Evolutionary conservation across 2,797 vertebrate species (phyloP), one percentile per base, ranked within the genome.

Genomic region (Gymnodraco acuticeps): DNA sequence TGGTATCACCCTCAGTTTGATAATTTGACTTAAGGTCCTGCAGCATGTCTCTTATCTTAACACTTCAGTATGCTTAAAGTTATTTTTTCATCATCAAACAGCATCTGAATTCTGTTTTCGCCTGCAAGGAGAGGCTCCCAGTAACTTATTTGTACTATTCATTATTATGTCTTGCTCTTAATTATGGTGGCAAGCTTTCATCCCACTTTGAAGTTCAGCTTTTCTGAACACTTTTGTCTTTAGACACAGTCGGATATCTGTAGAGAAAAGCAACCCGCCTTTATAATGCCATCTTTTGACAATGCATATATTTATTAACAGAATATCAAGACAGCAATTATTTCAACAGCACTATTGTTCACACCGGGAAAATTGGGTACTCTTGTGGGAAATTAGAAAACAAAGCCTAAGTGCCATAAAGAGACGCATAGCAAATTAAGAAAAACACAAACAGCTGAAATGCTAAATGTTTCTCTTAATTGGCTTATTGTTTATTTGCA

Each of bases 191-290:
- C 20, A 19, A 16, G 15, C 53, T 23, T 38, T 53, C n/a, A 42
- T 38, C 17, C 31, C 13, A 50, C 17, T 17, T 63, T 14, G 17
- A 3, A 70, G 15, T 19, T 38, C 15, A 13, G 23, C 41, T 62
- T 42, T 27, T 33, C 17, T 61, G 68, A 42, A 19, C 55, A 42
- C 53, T 9, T 42, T 41, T 58, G 33, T 58, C 56, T 59, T 45
- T 10, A 27, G 19, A 60, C 12, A 45, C 41, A 19, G 43, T 31
- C 42, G 6, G 42, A 19, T 43, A 38, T 7, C 8, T 43, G 16
- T 43, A 51, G 45, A 47, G 23, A 42, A 12, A 31, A 23, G 27
- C 23, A 17, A 3, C 17, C n/a, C 1, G 15, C 20, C 58, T 51
- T 52, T 6, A 61, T n/a, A 38, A 15, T 41, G 45, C 11, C 10